Evolutionary conservation across 2,113 vertebrate genomes (phyloP), one percentile per base, ranked within the genome.

Genomic region (Leptobrachium ailaonicum): DNA sequence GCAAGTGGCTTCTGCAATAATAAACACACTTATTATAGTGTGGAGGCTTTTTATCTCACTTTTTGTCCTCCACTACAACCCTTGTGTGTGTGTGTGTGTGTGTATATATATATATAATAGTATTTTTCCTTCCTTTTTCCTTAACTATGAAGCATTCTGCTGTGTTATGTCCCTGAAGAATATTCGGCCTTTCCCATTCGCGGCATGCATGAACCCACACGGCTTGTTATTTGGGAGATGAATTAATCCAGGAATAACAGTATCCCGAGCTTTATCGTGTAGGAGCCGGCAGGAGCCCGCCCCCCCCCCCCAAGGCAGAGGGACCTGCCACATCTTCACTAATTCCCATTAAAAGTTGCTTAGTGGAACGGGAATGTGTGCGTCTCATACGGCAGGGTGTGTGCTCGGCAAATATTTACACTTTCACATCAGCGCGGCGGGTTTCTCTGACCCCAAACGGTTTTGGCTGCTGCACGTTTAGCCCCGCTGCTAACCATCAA

Each of bases 391-490:
- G 12, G 60, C 10, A 71, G 77, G 77, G 77, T 47, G 77, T 79
- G 77, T 66, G 41, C 58, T 20, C 64, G 44, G 32, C 41, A 71
- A 79, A 79, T 79, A 79, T 79, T 79, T 79, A 11, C 53, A 53
- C 14, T 67, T 42, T 54, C 11, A 66, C 47, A 42, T 45, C 41
- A 50, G 14, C 44, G 42, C 50, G 71, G 12, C 32, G 42, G 7
- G 44, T 32, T 50, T 53, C 20, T 60, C 56, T 14, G 56, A 32
- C 20, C 13, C 13, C 56, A 11, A 60, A 12, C 12, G 3, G 20
- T 47, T 41, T 54, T 54, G 7, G 40, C 69, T 71, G 47, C 20
- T 47, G n/a, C 2, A 53, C 9, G 13, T 56, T 54, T 20, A 53
- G 45, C 9, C 50, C 41, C 45, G 4, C 6, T 40, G 20, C 32